Percentiles rank a stretch among this genome's conserved stretches.
Conservation (phyloP, 2,888 invertebrate species). For the Fabriciana adippe region DNA sequence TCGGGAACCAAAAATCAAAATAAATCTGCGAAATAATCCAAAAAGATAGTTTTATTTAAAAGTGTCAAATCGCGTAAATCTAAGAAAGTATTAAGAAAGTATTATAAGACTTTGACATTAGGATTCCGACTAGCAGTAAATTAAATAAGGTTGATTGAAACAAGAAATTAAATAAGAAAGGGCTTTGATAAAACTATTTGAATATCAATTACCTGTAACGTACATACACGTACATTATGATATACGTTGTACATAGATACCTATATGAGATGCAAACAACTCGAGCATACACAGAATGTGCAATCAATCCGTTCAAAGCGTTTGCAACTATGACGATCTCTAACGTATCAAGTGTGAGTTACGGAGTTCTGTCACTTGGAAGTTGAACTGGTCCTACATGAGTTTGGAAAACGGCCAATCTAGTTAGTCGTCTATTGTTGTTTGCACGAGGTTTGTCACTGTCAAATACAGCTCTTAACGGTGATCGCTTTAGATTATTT, state of each 20-base stretch:
- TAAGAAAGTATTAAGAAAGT: too few relatives aligned
- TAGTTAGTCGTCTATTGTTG: slow-evolving; percentile 30
- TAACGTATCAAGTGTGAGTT: slow-evolving; percentile 28
- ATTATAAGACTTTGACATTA: too few relatives aligned
- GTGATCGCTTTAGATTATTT: background rate
- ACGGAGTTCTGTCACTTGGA: slow-evolving; percentile 35
- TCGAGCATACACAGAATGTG: background rate
- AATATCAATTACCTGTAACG: too few relatives aligned
- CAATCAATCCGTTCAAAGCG: slow-evolving; percentile 26
- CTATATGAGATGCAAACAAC: slow-evolving; percentile 3
- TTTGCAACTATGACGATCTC: slow-evolving; percentile 22
- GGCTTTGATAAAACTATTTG: too few relatives aligned
- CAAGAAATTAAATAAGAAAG: too few relatives aligned
- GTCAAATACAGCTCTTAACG: slow-evolving; percentile 10
- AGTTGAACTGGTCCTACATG: slow-evolving; percentile 30
- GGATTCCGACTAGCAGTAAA: too few relatives aligned
- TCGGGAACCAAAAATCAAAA: too few relatives aligned
- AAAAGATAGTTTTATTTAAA: too few relatives aligned
- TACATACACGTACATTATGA: too few relatives aligned
- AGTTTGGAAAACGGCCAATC: slow-evolving; percentile 37
- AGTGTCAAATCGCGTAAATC: too few relatives aligned
- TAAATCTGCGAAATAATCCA: too few relatives aligned
- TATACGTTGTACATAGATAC: background rate
- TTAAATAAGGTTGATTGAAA: too few relatives aligned
- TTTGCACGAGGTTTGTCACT: slow-evolving; percentile 22